Evolutionary conservation across 2,113 vertebrate genomes (phyloP).

Genomic region (Synodontis membranacea): DNA sequence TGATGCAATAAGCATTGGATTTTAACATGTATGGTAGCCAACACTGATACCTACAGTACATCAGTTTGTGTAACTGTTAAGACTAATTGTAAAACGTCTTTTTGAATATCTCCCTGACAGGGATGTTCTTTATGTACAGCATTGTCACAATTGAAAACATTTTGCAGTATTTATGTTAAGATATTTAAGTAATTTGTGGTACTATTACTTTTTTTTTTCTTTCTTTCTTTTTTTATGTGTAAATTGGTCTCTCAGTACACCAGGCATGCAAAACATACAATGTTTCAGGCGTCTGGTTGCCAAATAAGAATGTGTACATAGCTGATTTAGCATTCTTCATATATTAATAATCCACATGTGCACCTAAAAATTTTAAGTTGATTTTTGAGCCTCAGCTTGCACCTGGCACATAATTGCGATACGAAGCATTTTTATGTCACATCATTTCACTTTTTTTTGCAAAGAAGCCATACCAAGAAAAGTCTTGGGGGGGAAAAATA

Average conservation of each 20-base stretch:
- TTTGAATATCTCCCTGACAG: slow-evolving; percentile 76
- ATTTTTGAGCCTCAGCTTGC: slow-evolving; percentile 49
- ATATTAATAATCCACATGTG: slow-evolving; percentile 10
- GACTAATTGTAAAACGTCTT: slow-evolving; percentile 65
- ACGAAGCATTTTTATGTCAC: slow-evolving; percentile 54
- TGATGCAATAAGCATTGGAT: slow-evolving; percentile 57
- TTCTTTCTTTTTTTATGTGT: slow-evolving; percentile 34
- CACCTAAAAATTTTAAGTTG: slow-evolving; percentile 10
- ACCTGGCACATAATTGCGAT: slow-evolving; percentile 54
- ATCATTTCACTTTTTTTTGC: slow-evolving; percentile 62
- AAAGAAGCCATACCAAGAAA: slow-evolving; percentile 72
- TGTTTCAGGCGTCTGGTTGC: slow-evolving; percentile 26
- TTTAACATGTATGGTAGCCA: slow-evolving; percentile 71
- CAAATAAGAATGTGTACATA: slow-evolving; percentile 28
- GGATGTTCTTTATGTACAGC: slow-evolving; percentile 71
- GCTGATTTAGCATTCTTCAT: slow-evolving; percentile 22
- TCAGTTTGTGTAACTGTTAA: slow-evolving; percentile 75
- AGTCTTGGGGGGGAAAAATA: slow-evolving; percentile 55
- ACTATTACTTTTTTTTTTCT: slow-evolving; percentile 29
- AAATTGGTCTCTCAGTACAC: slow-evolving; percentile 33
- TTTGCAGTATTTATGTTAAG: slow-evolving; percentile 84
- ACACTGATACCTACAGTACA: slow-evolving; percentile 79
- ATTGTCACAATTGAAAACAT: slow-evolving; percentile 74
- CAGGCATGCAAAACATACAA: background rate
- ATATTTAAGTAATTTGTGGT: slow-evolving; percentile 75